These are phyloP conservation scores for Corythornis leucogaster DNA, from an alignment of 2,797 vertebrate species.

Conservation along the genomic window DNA sequence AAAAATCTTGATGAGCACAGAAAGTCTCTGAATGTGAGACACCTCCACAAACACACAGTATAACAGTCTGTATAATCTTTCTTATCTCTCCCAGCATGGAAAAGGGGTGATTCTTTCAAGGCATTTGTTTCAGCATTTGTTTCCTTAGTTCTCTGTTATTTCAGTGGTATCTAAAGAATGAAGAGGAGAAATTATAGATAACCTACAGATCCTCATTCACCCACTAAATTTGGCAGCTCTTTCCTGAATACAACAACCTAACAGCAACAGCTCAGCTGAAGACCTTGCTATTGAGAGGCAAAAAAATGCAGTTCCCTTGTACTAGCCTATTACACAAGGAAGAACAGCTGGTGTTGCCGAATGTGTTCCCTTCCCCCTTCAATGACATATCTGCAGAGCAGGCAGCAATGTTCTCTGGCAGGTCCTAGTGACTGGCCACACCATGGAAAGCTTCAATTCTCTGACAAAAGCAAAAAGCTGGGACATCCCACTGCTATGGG, in stretches of 20 bases:
- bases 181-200: background rate
- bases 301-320: background rate
- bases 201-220: background rate
- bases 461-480: background rate
- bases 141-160: background rate
- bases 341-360: background rate
- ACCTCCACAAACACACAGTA: background rate
- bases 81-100: background rate
- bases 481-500: background rate
- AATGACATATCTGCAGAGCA: background rate
- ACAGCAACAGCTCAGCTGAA: background rate
- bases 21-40: background rate
- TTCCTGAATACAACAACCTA: background rate
- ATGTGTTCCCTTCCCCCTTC: background rate
- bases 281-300: background rate
- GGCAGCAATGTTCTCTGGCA: background rate
- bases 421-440: rapidly evolving
- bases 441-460: background rate
- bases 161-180: background rate
- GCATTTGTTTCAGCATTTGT: background rate
- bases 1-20: background rate
- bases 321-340: rapidly evolving
- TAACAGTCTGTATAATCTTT: background rate
- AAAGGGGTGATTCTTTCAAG: background rate
- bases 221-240: background rate